phyloP scores from a whole-genome alignment of 2,113 vertebrate species.

The Symphodus melops region DNA sequence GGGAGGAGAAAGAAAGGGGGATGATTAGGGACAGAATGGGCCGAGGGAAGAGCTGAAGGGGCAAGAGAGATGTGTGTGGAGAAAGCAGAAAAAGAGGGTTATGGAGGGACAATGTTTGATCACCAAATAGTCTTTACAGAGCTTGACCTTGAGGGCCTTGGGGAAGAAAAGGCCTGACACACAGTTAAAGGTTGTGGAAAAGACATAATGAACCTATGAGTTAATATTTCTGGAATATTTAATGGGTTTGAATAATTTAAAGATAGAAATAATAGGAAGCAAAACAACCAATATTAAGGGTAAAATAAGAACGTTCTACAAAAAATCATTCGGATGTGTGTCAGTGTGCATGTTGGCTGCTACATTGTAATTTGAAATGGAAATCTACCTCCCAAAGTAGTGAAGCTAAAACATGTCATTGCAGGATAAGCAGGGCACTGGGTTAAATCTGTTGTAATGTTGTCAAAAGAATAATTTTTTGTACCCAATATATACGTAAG shows the following conservation, averaged over 20 bases:
- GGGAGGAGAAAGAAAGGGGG: slow-evolving; percentile 28
- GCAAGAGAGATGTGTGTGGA: slow-evolving; percentile 50
- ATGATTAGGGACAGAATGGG: slow-evolving; percentile 64
- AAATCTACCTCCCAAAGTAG: slow-evolving; percentile 71
- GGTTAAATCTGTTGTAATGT: slow-evolving; percentile 80
- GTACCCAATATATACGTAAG: slow-evolving; percentile 78
- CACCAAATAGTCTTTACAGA: slow-evolving; percentile 62
- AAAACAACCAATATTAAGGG: slow-evolving; percentile 1
- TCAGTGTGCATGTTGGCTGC: slow-evolving; percentile 1
- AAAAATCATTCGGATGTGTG: neutral
- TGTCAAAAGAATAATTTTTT: slow-evolving; percentile 80
- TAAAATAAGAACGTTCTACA: neutral
- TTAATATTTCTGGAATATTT: slow-evolving; percentile 46
- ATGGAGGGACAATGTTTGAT: slow-evolving; percentile 66
- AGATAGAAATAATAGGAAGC: neutral
- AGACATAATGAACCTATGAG: slow-evolving; percentile 55
- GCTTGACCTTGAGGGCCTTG: slow-evolving; percentile 52
- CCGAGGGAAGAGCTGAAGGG: slow-evolving; percentile 39
- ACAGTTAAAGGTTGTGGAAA: slow-evolving; percentile 18
- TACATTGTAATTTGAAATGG: slow-evolving; percentile 72
- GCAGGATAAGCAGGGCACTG: slow-evolving; percentile 67
- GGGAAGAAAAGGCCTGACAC: slow-evolving; percentile 51
- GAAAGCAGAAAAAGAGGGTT: slow-evolving; percentile 45
- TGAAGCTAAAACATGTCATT: slow-evolving; percentile 65
- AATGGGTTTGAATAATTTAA: slow-evolving; percentile 4